Conservation (phyloP, 2,113 vertebrate genomes). For the Gymnogyps californianus region DNA sequence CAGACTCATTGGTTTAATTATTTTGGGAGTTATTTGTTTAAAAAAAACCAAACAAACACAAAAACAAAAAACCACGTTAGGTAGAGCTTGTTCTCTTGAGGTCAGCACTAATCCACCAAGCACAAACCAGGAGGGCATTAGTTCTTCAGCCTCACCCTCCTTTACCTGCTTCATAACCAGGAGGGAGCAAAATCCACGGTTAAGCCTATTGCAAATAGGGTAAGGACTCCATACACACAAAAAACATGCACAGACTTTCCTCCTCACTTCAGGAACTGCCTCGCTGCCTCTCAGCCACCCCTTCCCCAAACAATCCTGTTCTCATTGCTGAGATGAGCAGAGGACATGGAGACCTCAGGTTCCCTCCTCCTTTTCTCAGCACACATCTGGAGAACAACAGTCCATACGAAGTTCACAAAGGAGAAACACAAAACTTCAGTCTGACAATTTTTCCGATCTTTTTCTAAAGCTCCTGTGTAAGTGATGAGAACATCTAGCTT, state of each 20-base stretch:
- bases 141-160: background rate
- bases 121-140: background rate
- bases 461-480: background rate
- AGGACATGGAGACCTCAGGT: background rate
- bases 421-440: background rate
- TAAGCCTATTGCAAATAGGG: background rate
- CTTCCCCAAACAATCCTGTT: background rate
- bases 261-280: background rate
- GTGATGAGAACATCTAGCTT: background rate
- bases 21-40: background rate
- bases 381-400: background rate
- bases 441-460: background rate
- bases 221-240: background rate
- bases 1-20: background rate
- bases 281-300: background rate
- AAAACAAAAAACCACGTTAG: too few species aligned
- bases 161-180: background rate
- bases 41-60: background rate
- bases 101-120: background rate
- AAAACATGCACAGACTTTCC: too few species aligned
- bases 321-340: background rate
- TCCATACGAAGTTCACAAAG: background rate
- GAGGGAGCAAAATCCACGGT: background rate
- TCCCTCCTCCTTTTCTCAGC: background rate
- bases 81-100: background rate